Evolutionary conservation across 2,888 invertebrate genomes (phyloP).

Genomic region (Nomada ferruginata): DNA sequence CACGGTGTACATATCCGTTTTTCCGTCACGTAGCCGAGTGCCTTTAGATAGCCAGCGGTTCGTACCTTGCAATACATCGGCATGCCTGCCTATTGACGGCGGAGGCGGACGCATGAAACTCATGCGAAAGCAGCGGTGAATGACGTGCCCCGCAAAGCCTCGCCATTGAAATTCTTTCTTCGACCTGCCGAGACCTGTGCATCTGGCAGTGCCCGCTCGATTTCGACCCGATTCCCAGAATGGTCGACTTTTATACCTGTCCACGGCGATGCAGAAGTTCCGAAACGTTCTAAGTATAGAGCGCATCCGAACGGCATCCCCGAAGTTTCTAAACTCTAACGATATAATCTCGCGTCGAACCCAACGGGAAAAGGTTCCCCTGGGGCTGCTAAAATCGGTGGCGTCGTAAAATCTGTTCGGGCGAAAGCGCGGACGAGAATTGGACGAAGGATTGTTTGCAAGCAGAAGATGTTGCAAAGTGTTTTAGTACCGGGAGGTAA

Average conservation of each 20-base stretch:
- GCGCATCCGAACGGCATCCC: too few species aligned
- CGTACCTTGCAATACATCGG: slow-evolving; percentile 69
- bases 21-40: slow-evolving; percentile 77
- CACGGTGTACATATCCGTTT: slow-evolving; percentile 76
- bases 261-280: too few species aligned
- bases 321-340: too few species aligned
- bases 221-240: background rate
- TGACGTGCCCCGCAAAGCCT: slow-evolving; percentile 16
- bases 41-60: slow-evolving; percentile 78
- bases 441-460: too few species aligned
- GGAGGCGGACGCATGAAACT: slow-evolving; percentile 63
- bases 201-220: slow-evolving; percentile 1
- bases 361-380: too few species aligned
- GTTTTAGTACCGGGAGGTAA: too few species aligned
- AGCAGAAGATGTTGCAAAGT: too few species aligned
- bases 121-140: slow-evolving; percentile 64
- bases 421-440: too few species aligned
- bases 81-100: slow-evolving; percentile 76
- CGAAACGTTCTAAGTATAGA: too few species aligned
- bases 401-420: too few species aligned
- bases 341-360: too few species aligned
- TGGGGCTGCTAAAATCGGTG: too few species aligned
- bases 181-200: slow-evolving; percentile 6
- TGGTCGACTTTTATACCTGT: background rate
- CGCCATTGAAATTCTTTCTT: slow-evolving; percentile 8